These are phyloP conservation scores for Aplysina aerophoba DNA, from an alignment of 37 sponge, comb jelly and placozoan species.

Conservation along the genomic window DNA sequence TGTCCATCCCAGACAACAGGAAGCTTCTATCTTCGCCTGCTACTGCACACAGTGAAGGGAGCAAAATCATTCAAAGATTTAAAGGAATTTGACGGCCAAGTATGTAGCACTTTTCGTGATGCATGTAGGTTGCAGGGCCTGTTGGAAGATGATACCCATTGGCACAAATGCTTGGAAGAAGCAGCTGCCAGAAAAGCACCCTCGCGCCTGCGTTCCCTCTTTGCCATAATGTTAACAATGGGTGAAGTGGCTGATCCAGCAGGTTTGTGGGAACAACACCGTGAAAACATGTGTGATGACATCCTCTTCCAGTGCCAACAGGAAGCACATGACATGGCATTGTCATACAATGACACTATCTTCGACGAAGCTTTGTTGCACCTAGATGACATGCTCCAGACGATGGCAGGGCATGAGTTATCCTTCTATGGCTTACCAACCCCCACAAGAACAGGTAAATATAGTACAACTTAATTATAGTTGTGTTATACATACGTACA, in stretches of 20 bases:
- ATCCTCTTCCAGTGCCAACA: constrained; percentile 20
- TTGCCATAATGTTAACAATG: constrained; percentile 31
- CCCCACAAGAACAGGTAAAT: constrained; percentile 1
- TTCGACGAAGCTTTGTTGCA: constrained; percentile 3
- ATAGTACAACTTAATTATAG: no score
- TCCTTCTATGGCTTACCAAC: constrained; percentile 23
- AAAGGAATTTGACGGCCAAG: constrained; percentile 8
- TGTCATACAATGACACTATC: constrained; percentile 8
- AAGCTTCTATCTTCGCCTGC: constrained; percentile 54
- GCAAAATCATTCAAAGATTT: neutral
- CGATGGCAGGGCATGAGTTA: neutral
- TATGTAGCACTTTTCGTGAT: constrained; percentile 37
- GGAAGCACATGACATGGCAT: neutral
- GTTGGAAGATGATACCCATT: constrained; percentile 51
- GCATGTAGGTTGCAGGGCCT: constrained; percentile 48
- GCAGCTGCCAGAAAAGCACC: constrained; percentile 22
- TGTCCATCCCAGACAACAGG: constrained; percentile 31
- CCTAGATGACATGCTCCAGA: constrained; percentile 25
- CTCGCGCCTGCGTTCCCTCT: constrained; percentile 38
- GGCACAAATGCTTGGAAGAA: constrained; percentile 44
- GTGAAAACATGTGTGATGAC: constrained; percentile 48
- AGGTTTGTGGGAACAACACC: constrained; percentile 16
- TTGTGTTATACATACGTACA: no score
- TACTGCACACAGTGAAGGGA: constrained; percentile 46
- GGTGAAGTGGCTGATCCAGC: constrained; percentile 12